phyloP scores from a whole-genome alignment of 2,888 invertebrate genomes.

The Tenthredo amoena region DNA sequence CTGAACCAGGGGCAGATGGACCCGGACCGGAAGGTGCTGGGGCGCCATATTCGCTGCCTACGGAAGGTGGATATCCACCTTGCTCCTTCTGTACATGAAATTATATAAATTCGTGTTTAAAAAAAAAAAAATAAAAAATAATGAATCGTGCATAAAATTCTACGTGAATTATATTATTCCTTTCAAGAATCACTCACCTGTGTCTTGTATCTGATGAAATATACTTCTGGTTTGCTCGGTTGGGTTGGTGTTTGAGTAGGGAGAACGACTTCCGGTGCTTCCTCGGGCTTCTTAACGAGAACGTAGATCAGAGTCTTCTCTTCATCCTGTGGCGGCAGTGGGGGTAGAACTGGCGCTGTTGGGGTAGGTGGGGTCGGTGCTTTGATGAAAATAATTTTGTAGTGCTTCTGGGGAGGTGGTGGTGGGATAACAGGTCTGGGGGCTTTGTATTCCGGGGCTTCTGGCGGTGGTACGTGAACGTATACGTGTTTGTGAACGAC shows the following conservation, averaged over 20 bases:
- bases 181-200: conserved; percentile 81
- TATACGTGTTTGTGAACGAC: conserved; percentile 94
- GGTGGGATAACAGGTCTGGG: conserved; percentile 80
- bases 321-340: conserved; percentile 89
- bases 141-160: neutral
- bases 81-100: conserved; percentile 74
- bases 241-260: conserved; percentile 91
- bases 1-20: conserved; percentile 69
- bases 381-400: conserved; percentile 92
- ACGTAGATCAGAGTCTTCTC: conserved; percentile 95
- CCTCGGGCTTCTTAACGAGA: conserved; percentile 93
- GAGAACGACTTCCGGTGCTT: conserved; percentile 88
- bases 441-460: conserved; percentile 86
- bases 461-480: conserved; percentile 94
- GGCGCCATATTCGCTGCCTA: conserved; percentile 59
- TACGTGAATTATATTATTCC: neutral
- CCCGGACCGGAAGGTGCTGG: conserved; percentile 59
- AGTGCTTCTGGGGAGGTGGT: conserved; percentile 87
- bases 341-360: conserved; percentile 78
- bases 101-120: conserved; percentile 29
- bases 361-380: conserved; percentile 80
- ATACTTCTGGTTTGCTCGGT: conserved; percentile 93
- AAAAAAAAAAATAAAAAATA: conserved; percentile 9
- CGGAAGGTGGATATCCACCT: conserved; percentile 74
- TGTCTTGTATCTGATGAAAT: conserved; percentile 94